Base-by-base conservation (phyloP, 2,113 vertebrate species). In the Lagopus muta region DNA sequence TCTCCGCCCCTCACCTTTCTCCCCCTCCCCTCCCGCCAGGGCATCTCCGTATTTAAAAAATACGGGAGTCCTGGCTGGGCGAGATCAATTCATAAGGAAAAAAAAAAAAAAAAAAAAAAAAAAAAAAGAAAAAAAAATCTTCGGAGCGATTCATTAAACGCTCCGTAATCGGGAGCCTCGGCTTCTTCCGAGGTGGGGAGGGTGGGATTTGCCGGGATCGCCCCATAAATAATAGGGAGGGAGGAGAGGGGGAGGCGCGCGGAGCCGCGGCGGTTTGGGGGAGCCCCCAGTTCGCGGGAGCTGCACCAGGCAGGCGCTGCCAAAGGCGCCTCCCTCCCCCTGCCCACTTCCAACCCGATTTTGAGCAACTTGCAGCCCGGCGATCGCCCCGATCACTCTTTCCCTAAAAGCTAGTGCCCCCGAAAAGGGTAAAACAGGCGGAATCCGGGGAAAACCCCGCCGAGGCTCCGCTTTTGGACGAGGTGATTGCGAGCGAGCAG, bases 331-430 rank as follows among this genome's bases (percentile, higher is more conserved):
- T 96, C 88, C 93, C 93, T 92, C 90, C 94, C 95, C 93, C 62
- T 94, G 88, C 86, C 84, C 92, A 90, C 89, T 98, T 98, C 95
- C 96, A 97, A 88, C 96, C 97, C 86, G 86, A 94, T 97, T 92
- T 94, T 96, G 92, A 94, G 91, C 86, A 79, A 93, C 96, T 97
- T 95, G 86, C 95, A 91, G 85, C 77, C 88, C 90, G 50, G 34
- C 60, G 89, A 87, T 52, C 57, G 38, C 78, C 82, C 86, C 25
- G 67, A 82, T 94, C 92, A 47, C 61, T 83, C 95, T 90, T 96
- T 96, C 90, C 71, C 93, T 65, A 93, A 96, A 97, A 97, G 93
- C 88, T 76, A 94, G 77, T 91, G 91, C 38, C 82, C 80, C 83
- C 8, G 55, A 93, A 97, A 80, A 91, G 93, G 70, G 69, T 88